Conservation (phyloP, 92 coral and sea anemone species). For the Epizoanthus scotinus region DNA sequence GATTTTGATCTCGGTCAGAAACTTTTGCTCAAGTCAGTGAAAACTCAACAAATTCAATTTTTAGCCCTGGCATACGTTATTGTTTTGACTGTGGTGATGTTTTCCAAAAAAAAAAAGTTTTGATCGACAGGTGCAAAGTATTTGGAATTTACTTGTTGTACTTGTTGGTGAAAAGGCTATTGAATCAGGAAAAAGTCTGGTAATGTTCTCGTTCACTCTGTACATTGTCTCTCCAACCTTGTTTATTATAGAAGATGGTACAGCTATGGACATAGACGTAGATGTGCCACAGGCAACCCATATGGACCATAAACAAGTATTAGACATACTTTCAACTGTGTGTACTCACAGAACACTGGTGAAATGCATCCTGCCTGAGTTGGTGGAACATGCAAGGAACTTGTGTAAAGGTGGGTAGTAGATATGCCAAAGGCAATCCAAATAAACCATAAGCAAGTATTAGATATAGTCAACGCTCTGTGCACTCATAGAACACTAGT, state of each 20-base stretch:
- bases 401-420: slow-evolving; percentile 58
- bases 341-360: slow-evolving; percentile 80
- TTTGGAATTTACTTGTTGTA: no score
- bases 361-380: slow-evolving; percentile 66
- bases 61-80: no score
- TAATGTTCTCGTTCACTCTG: no score
- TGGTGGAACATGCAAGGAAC: slow-evolving; percentile 62
- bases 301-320: slow-evolving; percentile 62
- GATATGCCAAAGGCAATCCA: neutral
- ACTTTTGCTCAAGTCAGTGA: no score
- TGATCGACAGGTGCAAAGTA: no score
- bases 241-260: slow-evolving; percentile 63
- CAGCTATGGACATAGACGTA: slow-evolving; percentile 65
- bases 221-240: neutral
- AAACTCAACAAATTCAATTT: no score
- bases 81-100: no score
- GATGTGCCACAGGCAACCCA: slow-evolving; percentile 43
- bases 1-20: no score
- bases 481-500: no score
- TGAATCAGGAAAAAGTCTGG: no score
- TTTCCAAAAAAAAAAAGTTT: no score
- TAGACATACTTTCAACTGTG: slow-evolving; percentile 76
- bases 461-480: neutral
- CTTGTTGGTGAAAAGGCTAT: neutral
- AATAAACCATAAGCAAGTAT: no score